Base-by-base conservation (phyloP, 2,888 invertebrate genomes). In the Hoplodrina ambigua region DNA sequence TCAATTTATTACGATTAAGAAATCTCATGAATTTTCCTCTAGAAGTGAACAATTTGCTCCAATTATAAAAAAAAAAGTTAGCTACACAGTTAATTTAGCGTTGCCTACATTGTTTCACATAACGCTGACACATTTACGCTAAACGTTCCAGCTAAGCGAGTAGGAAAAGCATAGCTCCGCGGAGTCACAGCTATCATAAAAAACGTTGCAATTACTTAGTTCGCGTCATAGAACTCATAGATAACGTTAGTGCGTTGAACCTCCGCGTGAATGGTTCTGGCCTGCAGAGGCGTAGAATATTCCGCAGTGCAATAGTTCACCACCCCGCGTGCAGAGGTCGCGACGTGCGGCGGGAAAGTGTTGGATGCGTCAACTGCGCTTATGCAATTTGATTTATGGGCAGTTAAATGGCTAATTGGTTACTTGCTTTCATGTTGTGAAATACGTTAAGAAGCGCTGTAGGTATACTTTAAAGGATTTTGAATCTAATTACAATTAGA, bases 241-340 rank as follows among this genome's bases (percentile, higher is more conserved):
- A 80, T 69, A 75, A 75, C 60, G 67, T 67, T 68, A 78, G 85
- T 77, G 77, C 82, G 74, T 75, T 77, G 85, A 85, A 85, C 86
- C 60, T 69, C 49, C 8, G 50, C 66, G 78, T 69, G 76, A 81
- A 81, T 75, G 78, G 82, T 77, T 75, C 72, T 70, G 46, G 54
- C 54, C 63, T 33, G 69, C 59, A 69, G 56, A 82, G 54, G 53
- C 41, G 69, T 66, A 67, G 49, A 82, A 72, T 80, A 70, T 80
- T 69, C 69, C 57, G 72, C 77, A 67, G 66, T 63, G 72, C 69
- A 68, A 83, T 72, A 78, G 85, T 82, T 83, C 77, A 64, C 69
- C 74, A 83, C 76, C 80, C 80, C 68, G 76, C 73, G 80, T 78
- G 68, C 79, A 84, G 79, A 86, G 88, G 87, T 87, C 85, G 78